Conservation (phyloP, 2,797 vertebrate genomes). For the Danionella dracula region DNA sequence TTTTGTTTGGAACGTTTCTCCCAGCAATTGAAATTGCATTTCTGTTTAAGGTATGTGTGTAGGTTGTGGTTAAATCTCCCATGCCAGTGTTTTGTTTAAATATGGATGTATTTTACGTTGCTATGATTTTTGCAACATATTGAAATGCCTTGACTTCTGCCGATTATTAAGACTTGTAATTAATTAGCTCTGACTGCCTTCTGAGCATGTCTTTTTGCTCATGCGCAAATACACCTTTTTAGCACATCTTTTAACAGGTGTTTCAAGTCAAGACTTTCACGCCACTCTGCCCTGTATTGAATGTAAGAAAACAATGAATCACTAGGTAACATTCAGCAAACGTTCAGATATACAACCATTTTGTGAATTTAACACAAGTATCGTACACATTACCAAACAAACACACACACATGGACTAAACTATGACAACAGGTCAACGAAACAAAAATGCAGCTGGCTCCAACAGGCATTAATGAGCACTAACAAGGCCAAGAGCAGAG, state of each 20-base stretch:
- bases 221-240: constrained; percentile 29
- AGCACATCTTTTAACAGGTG: constrained; percentile 33
- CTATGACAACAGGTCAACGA: constrained; percentile 37
- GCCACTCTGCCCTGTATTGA: neutral
- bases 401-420: constrained; percentile 28
- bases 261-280: constrained; percentile 22
- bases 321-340: neutral
- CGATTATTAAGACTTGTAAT: too few species aligned
- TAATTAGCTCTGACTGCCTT: too few species aligned
- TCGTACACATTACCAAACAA: constrained; percentile 1
- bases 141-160: too few species aligned
- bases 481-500: constrained; percentile 43
- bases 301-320: constrained; percentile 5
- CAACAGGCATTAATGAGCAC: constrained; percentile 41
- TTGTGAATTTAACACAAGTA: neutral
- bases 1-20: too few species aligned
- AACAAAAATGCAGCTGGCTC: neutral
- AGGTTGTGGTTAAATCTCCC: too few species aligned
- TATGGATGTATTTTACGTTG: too few species aligned
- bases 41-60: too few species aligned
- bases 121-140: too few species aligned
- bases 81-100: too few species aligned
- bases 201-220: neutral
- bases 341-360: neutral
- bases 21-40: too few species aligned